Base-by-base conservation (phyloP, 2,888 invertebrate species). In the Chymomyza amoena region DNA sequence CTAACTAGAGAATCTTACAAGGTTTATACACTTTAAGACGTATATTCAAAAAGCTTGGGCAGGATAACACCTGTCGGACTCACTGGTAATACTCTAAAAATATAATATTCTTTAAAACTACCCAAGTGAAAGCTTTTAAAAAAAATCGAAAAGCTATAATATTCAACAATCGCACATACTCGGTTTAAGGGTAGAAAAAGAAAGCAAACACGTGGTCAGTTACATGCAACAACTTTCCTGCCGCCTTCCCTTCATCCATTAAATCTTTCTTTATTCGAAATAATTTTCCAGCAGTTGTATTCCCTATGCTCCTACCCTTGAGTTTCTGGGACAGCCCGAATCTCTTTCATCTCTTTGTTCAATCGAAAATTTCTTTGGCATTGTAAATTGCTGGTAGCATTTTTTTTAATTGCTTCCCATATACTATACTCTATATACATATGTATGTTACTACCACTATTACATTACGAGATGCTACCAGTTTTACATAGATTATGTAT, bases 231-330 rank as follows among this genome's bases (percentile, higher is more conserved):
- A 45, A 45, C 39, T 45, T 45, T 45, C 13, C 13, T 45, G 39
- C 39, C 39, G 2, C 13, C 1, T 45, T 10, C 39, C 39, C 39
- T 45, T 13, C 39, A 45, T 45, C 39, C 39, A 45, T 45, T 45
- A 13, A 45, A 54, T 54, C 20, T 54, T 54, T 13, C 54, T 10
- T 16, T 15, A 25, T 25, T 1, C 66, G 68, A 71, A 77, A 84
- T 84, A 85, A 78, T 76, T 87, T 83, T 70, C 75, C 78, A 85
- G 69, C 72, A 76, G 64, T 59, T 69, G 70, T 56, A 67, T 52
- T 67, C 57, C 60, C 39, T 64, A 59, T 69, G 18, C 20, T 20
- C 0, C 25, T 57, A 25, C 15, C 25, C 57, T 20, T 56, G 13
- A 45, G 13, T 45, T 45, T 45, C 13, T 0, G 39, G 10, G 13